Evolutionary conservation across 1,140 invertebrate genomes (phyloP), one percentile per base, ranked within the genome.

Genomic region (Ptiloglossa arizonensis): DNA sequence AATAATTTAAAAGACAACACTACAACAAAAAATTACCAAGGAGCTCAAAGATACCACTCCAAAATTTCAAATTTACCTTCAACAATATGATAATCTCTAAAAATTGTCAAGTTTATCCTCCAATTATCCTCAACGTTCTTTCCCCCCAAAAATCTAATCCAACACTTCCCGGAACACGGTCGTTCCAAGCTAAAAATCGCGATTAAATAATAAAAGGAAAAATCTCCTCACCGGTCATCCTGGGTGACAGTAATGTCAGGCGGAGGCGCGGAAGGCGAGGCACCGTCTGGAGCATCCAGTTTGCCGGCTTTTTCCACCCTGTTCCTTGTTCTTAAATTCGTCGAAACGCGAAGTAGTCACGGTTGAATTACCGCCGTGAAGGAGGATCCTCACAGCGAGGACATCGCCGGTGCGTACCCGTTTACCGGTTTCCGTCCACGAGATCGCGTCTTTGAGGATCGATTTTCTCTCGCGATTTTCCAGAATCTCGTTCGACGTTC

Each of bases 261-360:
- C 86, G 91, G 91, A 78, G 90, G 88, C 82, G 90, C 89, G 82
- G 90, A 90, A 80, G 89, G 89, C 74, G 91, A 87, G 88, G 91
- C 90, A 86, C 91, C 89, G 89, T 93, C 91, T 82, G 91, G 92
- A 83, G 90, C 92, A 92, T 93, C 92, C 92, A 93, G 92, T 87
- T 93, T 93, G 92, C 88, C 89, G 91, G 91, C 86, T 89, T 89
- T 86, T 82, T 86, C 72, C 81, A 73, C 82, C 60, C 82, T 72
- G 50, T 68, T 72, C 52, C 64, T 68, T 70, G 29, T 73, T 50
- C 62, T 64, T 27, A 79, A 67, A 81, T 15, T 38, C 46, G 41
- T 54, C 56, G 63, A 67, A 19, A 48, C 67, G 27, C n/a, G 27
- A 41, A 27, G 38, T 32, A 27, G 46, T 44, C 56, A 38, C 56